Base-by-base conservation (phyloP, 1,140 invertebrate genomes). In the Hormaphis cornu region DNA sequence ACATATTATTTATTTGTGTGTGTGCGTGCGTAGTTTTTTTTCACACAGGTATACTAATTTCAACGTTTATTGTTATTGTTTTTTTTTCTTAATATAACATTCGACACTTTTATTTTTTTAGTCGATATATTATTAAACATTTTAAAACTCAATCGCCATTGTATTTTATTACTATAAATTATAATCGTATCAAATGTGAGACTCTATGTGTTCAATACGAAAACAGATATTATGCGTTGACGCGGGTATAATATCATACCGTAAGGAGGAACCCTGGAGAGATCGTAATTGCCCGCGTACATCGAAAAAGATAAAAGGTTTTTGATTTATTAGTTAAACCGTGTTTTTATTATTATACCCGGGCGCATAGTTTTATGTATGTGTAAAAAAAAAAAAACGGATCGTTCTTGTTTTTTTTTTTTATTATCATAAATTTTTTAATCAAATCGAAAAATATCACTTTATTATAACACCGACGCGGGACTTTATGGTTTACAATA, bases 241-340 rank as follows among this genome's bases (percentile, higher is more conserved):
- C 61, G 61, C 61, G n/a, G 44, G 61, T 66, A 46, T 63, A 28
- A 28, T 33, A 63, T 63, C 40, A 46, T 46, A 46, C 20, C 61
- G 22, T 48, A 48, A 48, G 61, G n/a, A n/a, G n/a, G 61, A 66
- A 66, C 61, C 61, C 61, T 24, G 61, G 42, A 66, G 61, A 48
- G 61, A 46, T 48, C 42, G 28, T 66, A 66, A 66, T 66, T 66
- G 61, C 61, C 61, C 42, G 61, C 42, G 50, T 46, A 16, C 18
- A 66, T 63, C 26, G 44, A 66, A 44, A 66, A 66, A 50, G 61
- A 66, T 48, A 66, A 66, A 66, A 66, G 44, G 40, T 66, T 66
- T 66, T 66, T 66, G 61, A 66, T 66, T 66, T 66, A 66, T 66
- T 48, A 28, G 61, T 28, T 30, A 66, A 50, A 46, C 44, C 26